phyloP scores from a whole-genome alignment of 64 coral and sea anemone species.

The Anthopleura sola region DNA sequence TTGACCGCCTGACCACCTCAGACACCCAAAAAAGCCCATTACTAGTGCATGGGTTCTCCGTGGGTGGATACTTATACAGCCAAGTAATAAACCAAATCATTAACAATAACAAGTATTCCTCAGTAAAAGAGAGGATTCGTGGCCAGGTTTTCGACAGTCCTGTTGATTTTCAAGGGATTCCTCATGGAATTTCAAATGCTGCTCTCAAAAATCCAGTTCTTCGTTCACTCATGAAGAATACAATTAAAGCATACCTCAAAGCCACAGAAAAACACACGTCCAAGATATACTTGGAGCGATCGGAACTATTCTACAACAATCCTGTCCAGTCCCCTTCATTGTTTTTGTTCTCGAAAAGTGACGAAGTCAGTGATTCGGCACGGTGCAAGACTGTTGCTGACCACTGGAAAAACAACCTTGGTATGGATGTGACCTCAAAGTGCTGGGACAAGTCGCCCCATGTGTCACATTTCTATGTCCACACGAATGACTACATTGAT shows the following conservation, averaged over 20 bases:
- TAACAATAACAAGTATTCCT: slow-evolving; percentile 46
- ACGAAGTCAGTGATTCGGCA: slow-evolving; percentile 57
- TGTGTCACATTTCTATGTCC: slow-evolving; percentile 88
- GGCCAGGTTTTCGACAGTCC: slow-evolving; percentile 94
- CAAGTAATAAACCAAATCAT: slow-evolving; percentile 85
- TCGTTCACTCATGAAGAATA: slow-evolving; percentile 44
- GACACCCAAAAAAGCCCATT: slow-evolving; percentile 56
- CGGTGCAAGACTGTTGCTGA: slow-evolving; percentile 40
- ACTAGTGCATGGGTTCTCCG: slow-evolving; percentile 87
- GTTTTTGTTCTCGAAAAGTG: slow-evolving; percentile 83
- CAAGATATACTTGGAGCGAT: slow-evolving; percentile 75
- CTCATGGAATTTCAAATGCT: slow-evolving; percentile 81
- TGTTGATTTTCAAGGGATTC: slow-evolving; percentile 79
- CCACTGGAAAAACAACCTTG: slow-evolving; percentile 48
- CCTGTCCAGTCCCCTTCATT: slow-evolving; percentile 68
- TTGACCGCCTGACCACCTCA: slow-evolving; percentile 58
- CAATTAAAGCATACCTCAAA: slow-evolving; percentile 60
- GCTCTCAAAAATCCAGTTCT: slow-evolving; percentile 48
- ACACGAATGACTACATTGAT: slow-evolving; percentile 71
- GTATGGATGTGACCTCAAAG: slow-evolving; percentile 54
- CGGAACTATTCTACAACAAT: slow-evolving; percentile 70
- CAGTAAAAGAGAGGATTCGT: slow-evolving; percentile 74
- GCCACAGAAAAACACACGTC: slow-evolving; percentile 52
- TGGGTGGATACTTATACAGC: slow-evolving; percentile 87
- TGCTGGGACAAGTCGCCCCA: slow-evolving; percentile 89